Conservation (phyloP, 2,113 vertebrate genomes). For the Misgurnus anguillicaudatus region DNA sequence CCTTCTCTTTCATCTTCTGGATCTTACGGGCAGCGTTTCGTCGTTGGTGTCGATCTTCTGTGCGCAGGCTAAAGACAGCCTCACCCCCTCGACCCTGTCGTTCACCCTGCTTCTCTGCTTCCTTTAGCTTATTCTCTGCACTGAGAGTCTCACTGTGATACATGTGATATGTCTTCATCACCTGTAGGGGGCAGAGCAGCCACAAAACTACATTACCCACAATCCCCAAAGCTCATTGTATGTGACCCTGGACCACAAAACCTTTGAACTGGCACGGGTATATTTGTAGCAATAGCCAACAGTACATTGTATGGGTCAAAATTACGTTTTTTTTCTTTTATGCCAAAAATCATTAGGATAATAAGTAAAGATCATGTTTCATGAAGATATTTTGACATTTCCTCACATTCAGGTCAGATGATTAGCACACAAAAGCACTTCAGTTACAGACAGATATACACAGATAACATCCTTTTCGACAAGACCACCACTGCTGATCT, state of each 20-base stretch:
- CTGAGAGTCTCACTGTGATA: conserved; percentile 94
- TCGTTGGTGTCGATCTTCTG: conserved; percentile 94
- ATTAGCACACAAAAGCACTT: background rate
- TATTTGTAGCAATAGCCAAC: too few species aligned
- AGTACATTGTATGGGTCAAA: too few species aligned
- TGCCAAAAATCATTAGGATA: too few species aligned
- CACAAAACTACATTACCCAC: conserved; percentile 13
- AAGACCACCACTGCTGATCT: background rate
- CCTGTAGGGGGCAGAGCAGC: conserved; percentile 70
- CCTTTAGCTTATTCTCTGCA: conserved; percentile 93
- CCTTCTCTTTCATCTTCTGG: conserved; percentile 99
- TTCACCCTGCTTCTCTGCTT: conserved; percentile 96
- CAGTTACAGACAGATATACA: background rate
- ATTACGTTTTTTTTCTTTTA: too few species aligned
- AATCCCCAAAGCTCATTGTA: background rate
- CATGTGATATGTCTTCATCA: conserved; percentile 99
- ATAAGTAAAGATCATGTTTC: too few species aligned
- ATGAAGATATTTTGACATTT: background rate
- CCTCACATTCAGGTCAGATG: conserved; percentile 2
- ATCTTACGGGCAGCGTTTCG: conserved; percentile 98
- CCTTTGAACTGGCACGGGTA: too few species aligned
- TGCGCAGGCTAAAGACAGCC: conserved; percentile 90
- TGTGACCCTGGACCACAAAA: too few species aligned
- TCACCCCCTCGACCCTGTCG: conserved; percentile 87
- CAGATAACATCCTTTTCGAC: background rate